phyloP scores from a whole-genome alignment of 1,140 invertebrate species.

The Agrilus planipennis region DNA sequence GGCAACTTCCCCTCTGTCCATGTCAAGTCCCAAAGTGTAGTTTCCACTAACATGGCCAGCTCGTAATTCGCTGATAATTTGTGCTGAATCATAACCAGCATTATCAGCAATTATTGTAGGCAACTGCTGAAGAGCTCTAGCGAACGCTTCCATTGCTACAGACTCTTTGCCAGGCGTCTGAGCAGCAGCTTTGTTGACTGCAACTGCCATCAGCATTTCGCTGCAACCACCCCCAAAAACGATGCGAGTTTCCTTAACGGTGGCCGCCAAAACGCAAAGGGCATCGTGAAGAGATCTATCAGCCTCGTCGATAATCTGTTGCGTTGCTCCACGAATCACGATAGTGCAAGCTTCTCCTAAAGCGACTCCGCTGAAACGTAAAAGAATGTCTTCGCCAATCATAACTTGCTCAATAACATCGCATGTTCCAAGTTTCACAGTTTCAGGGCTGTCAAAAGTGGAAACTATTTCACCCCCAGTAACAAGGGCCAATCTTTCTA shows the following conservation, averaged over 20 bases:
- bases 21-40: slow-evolving; percentile 78
- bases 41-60: slow-evolving; percentile 72
- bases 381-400: slow-evolving; percentile 94
- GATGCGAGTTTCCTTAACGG: slow-evolving; percentile 84
- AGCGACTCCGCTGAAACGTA: slow-evolving; percentile 91
- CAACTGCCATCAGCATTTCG: slow-evolving; percentile 95
- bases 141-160: slow-evolving; percentile 94
- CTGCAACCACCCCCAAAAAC: slow-evolving; percentile 86
- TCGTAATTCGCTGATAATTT: slow-evolving; percentile 80
- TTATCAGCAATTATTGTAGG: slow-evolving; percentile 97
- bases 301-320: slow-evolving; percentile 98
- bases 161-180: slow-evolving; percentile 95
- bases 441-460: slow-evolving; percentile 90
- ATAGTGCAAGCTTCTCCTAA: slow-evolving; percentile 95
- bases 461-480: slow-evolving; percentile 98
- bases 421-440: slow-evolving; percentile 73
- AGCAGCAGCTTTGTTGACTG: slow-evolving; percentile 70
- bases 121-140: slow-evolving; percentile 70
- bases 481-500: slow-evolving; percentile 91
- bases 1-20: slow-evolving; percentile 71
- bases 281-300: slow-evolving; percentile 97
- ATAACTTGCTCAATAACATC: slow-evolving; percentile 90
- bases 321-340: slow-evolving; percentile 94
- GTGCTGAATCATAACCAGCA: slow-evolving; percentile 95
- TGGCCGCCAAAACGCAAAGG: slow-evolving; percentile 91